Evolutionary conservation across 1,140 invertebrate species (phyloP).

Genomic region (Saccostrea glomerata): DNA sequence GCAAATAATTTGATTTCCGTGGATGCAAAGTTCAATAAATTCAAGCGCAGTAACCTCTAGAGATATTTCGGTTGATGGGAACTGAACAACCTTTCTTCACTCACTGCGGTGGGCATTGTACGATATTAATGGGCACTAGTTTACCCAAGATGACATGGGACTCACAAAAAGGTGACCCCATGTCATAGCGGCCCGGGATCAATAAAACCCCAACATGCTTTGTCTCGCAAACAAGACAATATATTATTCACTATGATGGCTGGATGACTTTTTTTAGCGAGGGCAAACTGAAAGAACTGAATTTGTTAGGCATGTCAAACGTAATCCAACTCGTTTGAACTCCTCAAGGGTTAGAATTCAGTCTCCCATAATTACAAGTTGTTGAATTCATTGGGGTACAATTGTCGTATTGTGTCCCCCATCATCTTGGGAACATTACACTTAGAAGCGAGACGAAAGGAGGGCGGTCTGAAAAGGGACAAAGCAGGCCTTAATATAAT

Average conservation of each 20-base stretch:
- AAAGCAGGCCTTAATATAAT: not conserved
- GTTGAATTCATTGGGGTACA: constrained; percentile 17
- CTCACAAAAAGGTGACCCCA: constrained; percentile 26
- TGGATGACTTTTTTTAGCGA: constrained; percentile 8
- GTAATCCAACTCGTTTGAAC: constrained; percentile 30
- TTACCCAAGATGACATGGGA: constrained; percentile 17
- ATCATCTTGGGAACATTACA: not conserved
- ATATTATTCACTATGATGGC: not conserved
- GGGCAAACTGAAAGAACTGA: constrained; percentile 16
- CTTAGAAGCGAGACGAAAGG: not conserved
- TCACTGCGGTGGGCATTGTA: not conserved
- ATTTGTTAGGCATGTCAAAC: constrained; percentile 1
- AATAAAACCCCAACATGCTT: constrained; percentile 8
- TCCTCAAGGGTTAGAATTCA: constrained; percentile 20
- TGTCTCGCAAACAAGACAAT: constrained; percentile 21
- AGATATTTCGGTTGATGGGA: not conserved
- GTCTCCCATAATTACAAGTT: constrained; percentile 18
- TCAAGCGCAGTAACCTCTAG: not conserved
- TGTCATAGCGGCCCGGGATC: constrained; percentile 10
- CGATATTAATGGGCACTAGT: not conserved
- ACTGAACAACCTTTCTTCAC: not conserved
- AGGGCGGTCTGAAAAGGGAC: not conserved
- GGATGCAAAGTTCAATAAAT: not conserved
- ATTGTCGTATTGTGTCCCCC: not conserved
- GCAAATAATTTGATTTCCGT: not conserved